These are phyloP conservation scores for Platichthys flesus DNA, from an alignment of 2,113 vertebrate genomes.

Conservation along the genomic window DNA sequence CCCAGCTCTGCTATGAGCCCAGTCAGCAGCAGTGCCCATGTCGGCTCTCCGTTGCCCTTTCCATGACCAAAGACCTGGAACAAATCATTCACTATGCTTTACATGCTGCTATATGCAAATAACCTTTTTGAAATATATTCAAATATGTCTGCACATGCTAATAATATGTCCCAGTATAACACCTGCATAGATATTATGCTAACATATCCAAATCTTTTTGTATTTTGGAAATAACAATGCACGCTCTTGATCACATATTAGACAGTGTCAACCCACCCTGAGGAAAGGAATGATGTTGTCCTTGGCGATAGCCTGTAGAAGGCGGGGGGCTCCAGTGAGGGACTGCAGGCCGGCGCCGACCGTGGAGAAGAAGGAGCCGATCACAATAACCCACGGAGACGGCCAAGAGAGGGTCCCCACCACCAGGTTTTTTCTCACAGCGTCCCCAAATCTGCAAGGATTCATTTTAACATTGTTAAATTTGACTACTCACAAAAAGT, in stretches of 20 bases:
- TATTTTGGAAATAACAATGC: neutral
- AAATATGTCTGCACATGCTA: neutral
- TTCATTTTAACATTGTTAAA: neutral
- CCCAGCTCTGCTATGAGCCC: conserved; percentile 95
- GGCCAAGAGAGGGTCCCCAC: conserved; percentile 97
- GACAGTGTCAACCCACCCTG: conserved; percentile 79
- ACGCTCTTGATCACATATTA: too few relatives aligned
- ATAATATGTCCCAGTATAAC: neutral
- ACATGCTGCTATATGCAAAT: conserved; percentile 61
- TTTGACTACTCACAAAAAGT: neutral
- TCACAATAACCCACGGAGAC: conserved; percentile 97
- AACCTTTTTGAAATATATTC: neutral
- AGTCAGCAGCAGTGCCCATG: conserved; percentile 95
- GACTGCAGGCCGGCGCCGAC: conserved; percentile 95
- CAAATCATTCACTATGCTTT: conserved; percentile 1
- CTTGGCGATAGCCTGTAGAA: conserved; percentile 96
- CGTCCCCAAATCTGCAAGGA: conserved; percentile 89
- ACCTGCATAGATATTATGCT: neutral
- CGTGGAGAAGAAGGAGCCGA: conserved; percentile 98
- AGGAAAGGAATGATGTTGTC: conserved; percentile 98
- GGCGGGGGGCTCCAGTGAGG: conserved; percentile 93
- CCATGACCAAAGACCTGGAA: conserved; percentile 94
- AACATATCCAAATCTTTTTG: neutral
- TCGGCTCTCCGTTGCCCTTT: conserved; percentile 95
- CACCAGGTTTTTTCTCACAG: conserved; percentile 90